phyloP scores from a whole-genome alignment of 2,113 vertebrate genomes.

The Neoarius graeffei region DNA sequence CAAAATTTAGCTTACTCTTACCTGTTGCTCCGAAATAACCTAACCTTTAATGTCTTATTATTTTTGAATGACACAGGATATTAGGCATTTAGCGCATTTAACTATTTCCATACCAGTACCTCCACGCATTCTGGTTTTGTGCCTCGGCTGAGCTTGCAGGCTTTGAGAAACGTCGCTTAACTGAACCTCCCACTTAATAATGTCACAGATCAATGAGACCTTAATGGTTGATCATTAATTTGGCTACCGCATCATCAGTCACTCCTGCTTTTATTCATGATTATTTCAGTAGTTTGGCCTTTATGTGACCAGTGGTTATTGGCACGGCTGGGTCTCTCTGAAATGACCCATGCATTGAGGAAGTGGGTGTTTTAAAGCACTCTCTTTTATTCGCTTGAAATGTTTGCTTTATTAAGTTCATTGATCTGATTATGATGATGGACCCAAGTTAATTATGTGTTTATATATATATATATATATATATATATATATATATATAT shows the following conservation, averaged over 20 bases:
- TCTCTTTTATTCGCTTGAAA: slow-evolving; percentile 14
- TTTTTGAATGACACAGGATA: neutral
- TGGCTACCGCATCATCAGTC: slow-evolving; percentile 24
- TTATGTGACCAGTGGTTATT: slow-evolving; percentile 9
- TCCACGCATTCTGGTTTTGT: neutral
- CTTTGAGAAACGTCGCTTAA: neutral
- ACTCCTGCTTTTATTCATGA: slow-evolving; percentile 20
- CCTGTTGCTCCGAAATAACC: no score
- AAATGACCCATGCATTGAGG: slow-evolving; percentile 6
- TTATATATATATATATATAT: neutral
- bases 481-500: neutral
- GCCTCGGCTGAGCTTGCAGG: neutral
- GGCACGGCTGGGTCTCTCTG: slow-evolving; percentile 8
- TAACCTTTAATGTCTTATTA: neutral
- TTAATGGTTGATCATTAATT: slow-evolving; percentile 33
- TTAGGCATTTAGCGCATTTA: neutral
- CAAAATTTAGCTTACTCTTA: no score
- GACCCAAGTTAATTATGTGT: slow-evolving; percentile 7
- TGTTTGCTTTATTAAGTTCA: slow-evolving; percentile 14
- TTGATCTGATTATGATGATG: slow-evolving; percentile 19
- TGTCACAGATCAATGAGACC: slow-evolving; percentile 33
- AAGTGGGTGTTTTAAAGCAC: neutral
- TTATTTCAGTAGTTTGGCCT: slow-evolving; percentile 31
- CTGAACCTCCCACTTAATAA: slow-evolving; percentile 22
- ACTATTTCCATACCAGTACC: neutral